A percentile compares a stretch with the other conserved stretches of the same genome.
Conservation (phyloP, 2,113 vertebrate species). For the Uria lomvia region DNA sequence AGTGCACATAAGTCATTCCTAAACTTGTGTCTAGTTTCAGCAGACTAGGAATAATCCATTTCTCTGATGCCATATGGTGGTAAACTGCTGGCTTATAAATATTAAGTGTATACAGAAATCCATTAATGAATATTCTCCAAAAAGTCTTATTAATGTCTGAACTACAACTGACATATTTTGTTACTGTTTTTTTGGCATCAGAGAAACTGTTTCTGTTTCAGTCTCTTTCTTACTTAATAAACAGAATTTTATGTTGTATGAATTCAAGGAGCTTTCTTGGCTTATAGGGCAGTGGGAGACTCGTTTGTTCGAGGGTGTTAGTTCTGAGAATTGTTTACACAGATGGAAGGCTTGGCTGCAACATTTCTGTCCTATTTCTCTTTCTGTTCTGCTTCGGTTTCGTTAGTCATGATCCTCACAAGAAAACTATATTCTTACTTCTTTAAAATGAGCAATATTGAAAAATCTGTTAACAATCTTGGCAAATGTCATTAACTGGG, state of each 20-base stretch:
- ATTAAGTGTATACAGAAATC: background rate
- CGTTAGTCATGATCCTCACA: background rate
- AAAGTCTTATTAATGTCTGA: background rate
- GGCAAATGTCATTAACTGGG: background rate
- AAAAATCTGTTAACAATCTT: background rate
- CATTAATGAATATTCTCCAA: background rate
- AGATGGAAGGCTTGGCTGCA: constrained; percentile 45
- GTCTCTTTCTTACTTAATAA: background rate
- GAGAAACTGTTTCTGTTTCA: background rate
- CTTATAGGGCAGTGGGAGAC: constrained; percentile 25
- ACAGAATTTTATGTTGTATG: background rate
- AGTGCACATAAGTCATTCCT: background rate
- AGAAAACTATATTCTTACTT: background rate
- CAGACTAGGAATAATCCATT: background rate
- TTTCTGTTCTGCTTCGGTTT: constrained; percentile 24
- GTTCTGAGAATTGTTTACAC: constrained; percentile 64
- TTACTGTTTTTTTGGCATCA: background rate
- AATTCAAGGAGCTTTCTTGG: background rate
- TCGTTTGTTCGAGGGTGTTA: constrained; percentile 33
- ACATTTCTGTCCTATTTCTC: constrained; percentile 31
- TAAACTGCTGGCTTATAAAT: background rate
- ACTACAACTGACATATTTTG: background rate
- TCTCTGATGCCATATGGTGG: background rate
- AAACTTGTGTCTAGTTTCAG: background rate
- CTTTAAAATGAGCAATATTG: constrained; percentile 29